Evolutionary conservation across 2,797 vertebrate genomes (phyloP).

Genomic region (Telmatherina bonti): DNA sequence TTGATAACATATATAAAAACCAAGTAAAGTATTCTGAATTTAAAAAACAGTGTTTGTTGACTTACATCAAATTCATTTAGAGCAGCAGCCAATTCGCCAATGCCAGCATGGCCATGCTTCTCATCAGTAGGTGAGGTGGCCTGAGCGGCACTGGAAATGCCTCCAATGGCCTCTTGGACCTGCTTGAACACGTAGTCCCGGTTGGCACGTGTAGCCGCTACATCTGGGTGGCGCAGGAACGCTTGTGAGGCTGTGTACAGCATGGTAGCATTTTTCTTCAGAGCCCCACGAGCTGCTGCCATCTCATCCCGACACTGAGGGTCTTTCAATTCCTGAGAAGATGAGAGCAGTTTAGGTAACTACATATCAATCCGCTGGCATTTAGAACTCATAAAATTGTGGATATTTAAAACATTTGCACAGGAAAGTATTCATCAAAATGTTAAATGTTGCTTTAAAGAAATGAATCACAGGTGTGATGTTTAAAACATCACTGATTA

Average conservation of each 20-base stretch:
- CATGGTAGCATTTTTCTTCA: slow-evolving; percentile 99
- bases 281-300: slow-evolving; percentile 95
- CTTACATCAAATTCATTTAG: slow-evolving; percentile 99
- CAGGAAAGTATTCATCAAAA: neutral
- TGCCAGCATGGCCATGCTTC: slow-evolving; percentile 95
- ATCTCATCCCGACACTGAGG: slow-evolving; percentile 98
- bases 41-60: slow-evolving; percentile 33
- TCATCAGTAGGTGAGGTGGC: slow-evolving; percentile 95
- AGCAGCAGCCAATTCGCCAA: slow-evolving; percentile 96
- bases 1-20: neutral
- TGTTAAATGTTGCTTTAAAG: neutral
- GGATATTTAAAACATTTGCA: neutral
- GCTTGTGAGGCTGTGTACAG: slow-evolving; percentile 97
- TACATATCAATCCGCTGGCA: neutral
- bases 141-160: slow-evolving; percentile 97
- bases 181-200: slow-evolving; percentile 99
- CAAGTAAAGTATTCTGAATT: neutral
- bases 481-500: neutral
- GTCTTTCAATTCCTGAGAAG: slow-evolving; percentile 93
- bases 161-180: slow-evolving; percentile 98
- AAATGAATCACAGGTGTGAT: neutral
- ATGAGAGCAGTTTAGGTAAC: slow-evolving; percentile 14
- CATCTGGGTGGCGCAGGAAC: slow-evolving; percentile 95
- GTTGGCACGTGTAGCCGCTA: slow-evolving; percentile 96
- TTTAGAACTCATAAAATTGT: neutral